Evolutionary conservation across 2,113 vertebrate genomes (phyloP).

Genomic region (Grus americana): DNA sequence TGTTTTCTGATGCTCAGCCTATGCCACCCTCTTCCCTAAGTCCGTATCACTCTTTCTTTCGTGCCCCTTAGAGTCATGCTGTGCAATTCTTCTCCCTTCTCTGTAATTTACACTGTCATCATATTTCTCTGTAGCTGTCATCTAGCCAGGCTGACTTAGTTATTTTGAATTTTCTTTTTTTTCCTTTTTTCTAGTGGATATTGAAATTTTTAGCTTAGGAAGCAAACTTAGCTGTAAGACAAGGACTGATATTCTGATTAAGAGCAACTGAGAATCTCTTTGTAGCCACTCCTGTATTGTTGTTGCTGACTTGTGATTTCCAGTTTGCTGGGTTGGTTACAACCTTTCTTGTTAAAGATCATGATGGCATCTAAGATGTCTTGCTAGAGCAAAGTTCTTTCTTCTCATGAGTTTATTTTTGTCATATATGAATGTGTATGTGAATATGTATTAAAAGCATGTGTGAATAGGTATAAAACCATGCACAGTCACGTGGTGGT

Average conservation of each 20-base stretch:
- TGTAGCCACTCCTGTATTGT: background rate
- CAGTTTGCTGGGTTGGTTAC: background rate
- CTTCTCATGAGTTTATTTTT: background rate
- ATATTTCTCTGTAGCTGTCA: background rate
- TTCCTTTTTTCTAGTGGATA: background rate
- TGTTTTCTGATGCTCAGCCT: background rate
- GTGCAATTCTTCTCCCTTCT: background rate
- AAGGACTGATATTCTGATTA: background rate
- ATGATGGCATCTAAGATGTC: background rate
- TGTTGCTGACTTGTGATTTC: background rate
- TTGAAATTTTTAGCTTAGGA: background rate
- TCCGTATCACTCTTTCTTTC: background rate
- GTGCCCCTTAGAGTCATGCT: background rate
- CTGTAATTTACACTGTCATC: background rate
- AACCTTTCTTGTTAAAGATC: background rate
- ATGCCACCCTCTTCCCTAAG: background rate
- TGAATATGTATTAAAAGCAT: background rate
- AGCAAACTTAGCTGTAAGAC: background rate
- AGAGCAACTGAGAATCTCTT: background rate
- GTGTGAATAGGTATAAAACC: background rate
- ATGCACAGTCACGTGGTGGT: background rate
- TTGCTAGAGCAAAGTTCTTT: background rate
- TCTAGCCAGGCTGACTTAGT: background rate
- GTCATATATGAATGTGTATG: background rate
- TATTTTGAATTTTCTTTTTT: background rate